Conservation (phyloP, 1,140 invertebrate genomes). For the Sycophila sp. region DNA sequence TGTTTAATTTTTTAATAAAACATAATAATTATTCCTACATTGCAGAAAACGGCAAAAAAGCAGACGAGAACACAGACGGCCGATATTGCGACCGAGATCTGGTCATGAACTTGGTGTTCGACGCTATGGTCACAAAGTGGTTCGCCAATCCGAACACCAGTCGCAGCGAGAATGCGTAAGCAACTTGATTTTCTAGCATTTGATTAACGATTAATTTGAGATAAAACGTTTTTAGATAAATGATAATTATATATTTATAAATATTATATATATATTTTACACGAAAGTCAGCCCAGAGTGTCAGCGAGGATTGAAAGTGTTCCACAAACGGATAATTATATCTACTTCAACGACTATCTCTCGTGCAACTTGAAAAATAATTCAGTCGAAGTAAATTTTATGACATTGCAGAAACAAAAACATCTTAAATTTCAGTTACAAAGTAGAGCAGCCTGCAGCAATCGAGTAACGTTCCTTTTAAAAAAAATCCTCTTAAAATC, state of each 20-base stretch:
- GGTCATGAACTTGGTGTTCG: slow-evolving; percentile 84
- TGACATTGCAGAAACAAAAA: not conserved
- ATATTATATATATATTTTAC: slow-evolving; percentile 6
- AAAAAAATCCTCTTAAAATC: too few relatives aligned
- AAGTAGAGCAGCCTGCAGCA: too few relatives aligned
- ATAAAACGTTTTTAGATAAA: slow-evolving; percentile 8
- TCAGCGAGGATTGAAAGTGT: slow-evolving; percentile 38
- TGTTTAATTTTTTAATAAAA: too few relatives aligned
- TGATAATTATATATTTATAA: slow-evolving; percentile 18
- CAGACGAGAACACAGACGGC: slow-evolving; percentile 66
- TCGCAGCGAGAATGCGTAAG: slow-evolving; percentile 77
- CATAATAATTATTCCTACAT: too few relatives aligned
- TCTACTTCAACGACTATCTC: slow-evolving; percentile 8
- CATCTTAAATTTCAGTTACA: too few relatives aligned
- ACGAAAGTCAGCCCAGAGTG: slow-evolving; percentile 33
- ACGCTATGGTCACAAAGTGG: slow-evolving; percentile 86
- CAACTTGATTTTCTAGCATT: slow-evolving; percentile 49
- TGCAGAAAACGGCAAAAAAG: slow-evolving; percentile 66
- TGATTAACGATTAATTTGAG: slow-evolving; percentile 2
- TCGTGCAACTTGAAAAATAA: slow-evolving; percentile 39
- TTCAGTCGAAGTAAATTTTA: not conserved
- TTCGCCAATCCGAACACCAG: slow-evolving; percentile 78
- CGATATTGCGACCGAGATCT: slow-evolving; percentile 83
- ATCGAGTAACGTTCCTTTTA: too few relatives aligned
- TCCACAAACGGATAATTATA: slow-evolving; percentile 2